Conservation (phyloP, 2,113 vertebrate genomes). For the Lynx canadensis region DNA sequence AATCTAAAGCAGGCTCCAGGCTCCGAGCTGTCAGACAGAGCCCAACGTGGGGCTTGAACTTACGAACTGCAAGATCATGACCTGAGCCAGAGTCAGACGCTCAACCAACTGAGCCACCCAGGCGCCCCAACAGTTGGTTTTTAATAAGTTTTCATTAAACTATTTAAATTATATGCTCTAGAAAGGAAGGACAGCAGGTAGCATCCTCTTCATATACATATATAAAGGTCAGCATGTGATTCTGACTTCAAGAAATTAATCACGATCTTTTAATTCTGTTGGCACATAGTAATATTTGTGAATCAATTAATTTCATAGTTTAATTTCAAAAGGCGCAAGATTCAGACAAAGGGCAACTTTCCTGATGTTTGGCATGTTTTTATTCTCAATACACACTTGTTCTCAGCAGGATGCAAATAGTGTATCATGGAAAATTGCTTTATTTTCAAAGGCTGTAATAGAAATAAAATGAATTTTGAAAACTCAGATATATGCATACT, state of each 20-base stretch:
- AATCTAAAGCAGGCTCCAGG: no score
- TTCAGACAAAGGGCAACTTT: neutral
- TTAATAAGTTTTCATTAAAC: neutral
- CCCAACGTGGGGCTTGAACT: no score
- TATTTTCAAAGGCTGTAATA: slow-evolving; percentile 8
- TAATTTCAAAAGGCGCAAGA: slow-evolving; percentile 28
- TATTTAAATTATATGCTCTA: neutral
- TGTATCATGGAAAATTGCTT: neutral
- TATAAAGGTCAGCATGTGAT: neutral
- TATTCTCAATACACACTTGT: neutral
- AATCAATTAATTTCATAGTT: slow-evolving; percentile 9
- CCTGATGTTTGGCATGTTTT: neutral
- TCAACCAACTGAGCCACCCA: no score
- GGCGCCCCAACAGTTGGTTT: neutral
- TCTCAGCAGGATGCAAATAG: neutral
- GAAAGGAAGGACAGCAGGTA: neutral
- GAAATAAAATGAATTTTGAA: slow-evolving; percentile 46
- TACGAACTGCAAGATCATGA: no score
- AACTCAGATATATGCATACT: neutral
- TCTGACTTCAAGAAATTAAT: slow-evolving; percentile 10
- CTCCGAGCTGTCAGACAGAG: no score
- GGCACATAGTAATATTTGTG: neutral
- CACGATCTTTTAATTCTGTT: neutral
- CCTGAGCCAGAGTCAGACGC: no score
- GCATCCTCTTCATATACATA: neutral